Evolutionary conservation across 2,888 invertebrate species (phyloP), one percentile per base, ranked within the genome.

Genomic region (Nezara viridula): DNA sequence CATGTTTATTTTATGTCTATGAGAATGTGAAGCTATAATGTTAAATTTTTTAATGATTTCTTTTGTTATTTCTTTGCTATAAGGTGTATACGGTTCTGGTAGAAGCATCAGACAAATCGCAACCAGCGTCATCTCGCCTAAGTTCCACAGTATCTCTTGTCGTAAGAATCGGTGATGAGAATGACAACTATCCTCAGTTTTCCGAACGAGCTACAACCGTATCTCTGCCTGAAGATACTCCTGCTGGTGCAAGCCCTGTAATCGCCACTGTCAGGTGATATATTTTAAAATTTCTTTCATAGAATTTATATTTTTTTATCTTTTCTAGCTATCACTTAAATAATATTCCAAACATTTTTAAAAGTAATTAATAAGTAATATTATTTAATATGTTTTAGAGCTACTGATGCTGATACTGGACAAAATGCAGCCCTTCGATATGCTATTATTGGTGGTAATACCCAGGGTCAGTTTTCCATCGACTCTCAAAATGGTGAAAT

Each of bases 391-490:
- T 55, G 14, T 89, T 89, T 19, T 92, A 95, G 96, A 92, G 99
- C 99, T 0, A 96, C 96, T 0, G 99, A 99, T 93, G 96, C 96
- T 0, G 99, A 99, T 93, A 95, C 96, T 88, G 99, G 98, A 0
- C 95, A 96, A 50, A 99, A 99, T 93, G 98, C 98, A 4, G 97
- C 97, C 0, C 96, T 99, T 89, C 95, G 98, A 86, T 99, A 98
- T 93, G 97, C 97, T 24, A 98, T 99, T 91, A 98, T 98, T 91
- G 98, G 98, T 16, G 98, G 99, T 44, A 98, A 99, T 93, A 96
- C 96, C 0, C 97, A 97, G 92, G 96, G 97, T 91, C 97, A 98
- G 92, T 99, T 99, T 93, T 96, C 97, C 2, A 98, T 99, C 60
- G 98, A 99, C 93, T 97, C 97, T 89, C 95, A 97, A 91, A 97